phyloP scores from a whole-genome alignment of 2,888 invertebrate genomes.

The Philereme transversata region DNA sequence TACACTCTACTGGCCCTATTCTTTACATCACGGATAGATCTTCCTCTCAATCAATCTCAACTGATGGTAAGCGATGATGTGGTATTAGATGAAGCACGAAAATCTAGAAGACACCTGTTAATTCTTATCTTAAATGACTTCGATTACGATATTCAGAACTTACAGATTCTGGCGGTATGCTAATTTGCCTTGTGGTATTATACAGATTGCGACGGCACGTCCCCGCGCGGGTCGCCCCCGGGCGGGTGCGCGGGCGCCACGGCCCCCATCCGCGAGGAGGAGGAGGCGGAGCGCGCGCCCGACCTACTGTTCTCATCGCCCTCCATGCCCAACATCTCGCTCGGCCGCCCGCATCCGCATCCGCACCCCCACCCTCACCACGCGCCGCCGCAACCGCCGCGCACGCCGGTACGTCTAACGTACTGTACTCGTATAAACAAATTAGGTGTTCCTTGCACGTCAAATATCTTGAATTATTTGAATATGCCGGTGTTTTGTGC shows the following conservation, averaged over 20 bases:
- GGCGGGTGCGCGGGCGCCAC: constrained; percentile 81
- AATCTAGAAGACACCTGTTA: no score
- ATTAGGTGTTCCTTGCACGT: no score
- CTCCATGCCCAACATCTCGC: constrained; percentile 98
- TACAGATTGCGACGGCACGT: constrained; percentile 68
- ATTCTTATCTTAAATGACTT: no score
- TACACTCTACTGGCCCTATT: no score
- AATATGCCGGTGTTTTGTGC: no score
- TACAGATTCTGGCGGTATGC: neutral
- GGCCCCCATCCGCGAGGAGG: constrained; percentile 92
- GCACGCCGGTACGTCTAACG: constrained; percentile 58
- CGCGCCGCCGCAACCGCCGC: constrained; percentile 63
- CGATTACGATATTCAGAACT: no score
- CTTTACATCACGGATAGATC: no score
- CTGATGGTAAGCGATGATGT: no score
- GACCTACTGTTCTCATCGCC: constrained; percentile 95
- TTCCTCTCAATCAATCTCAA: no score
- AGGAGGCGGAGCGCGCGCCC: constrained; percentile 89
- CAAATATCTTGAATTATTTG: no score
- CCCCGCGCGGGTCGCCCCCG: constrained; percentile 86
- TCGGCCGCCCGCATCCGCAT: constrained; percentile 93
- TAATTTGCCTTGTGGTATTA: neutral
- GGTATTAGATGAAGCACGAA: no score
- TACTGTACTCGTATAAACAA: no score
- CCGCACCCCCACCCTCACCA: constrained; percentile 77